Conservation (phyloP, 2,888 invertebrate species). For the Geotrupes spiniger region DNA sequence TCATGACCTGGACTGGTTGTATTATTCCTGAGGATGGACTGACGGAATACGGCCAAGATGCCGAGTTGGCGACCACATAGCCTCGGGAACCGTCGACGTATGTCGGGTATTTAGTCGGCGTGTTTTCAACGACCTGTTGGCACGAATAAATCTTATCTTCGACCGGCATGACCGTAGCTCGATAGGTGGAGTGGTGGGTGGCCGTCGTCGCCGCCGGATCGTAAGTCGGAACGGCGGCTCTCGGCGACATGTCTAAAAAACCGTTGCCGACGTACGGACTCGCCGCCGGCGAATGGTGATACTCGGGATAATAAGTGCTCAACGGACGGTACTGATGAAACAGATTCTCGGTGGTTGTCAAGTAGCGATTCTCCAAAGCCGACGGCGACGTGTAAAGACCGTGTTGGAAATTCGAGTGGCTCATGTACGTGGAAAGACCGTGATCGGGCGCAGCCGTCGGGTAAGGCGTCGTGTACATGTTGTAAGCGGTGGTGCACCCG, state of each 20-base stretch:
- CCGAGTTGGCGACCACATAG: constrained; percentile 52
- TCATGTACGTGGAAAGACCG: constrained; percentile 61
- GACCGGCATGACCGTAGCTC: constrained; percentile 48
- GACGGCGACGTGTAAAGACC: constrained; percentile 56
- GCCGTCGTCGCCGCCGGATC: constrained; percentile 47
- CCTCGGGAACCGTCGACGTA: constrained; percentile 58
- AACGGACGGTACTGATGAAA: constrained; percentile 89
- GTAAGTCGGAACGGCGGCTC: constrained; percentile 63
- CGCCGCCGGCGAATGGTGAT: constrained; percentile 67
- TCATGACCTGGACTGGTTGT: constrained; percentile 51
- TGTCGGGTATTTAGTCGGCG: constrained; percentile 57
- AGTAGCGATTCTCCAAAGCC: constrained; percentile 59
- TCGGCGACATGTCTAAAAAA: constrained; percentile 73
- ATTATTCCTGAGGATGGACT: constrained; percentile 52
- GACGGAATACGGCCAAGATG: constrained; percentile 52
- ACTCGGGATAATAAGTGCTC: constrained; percentile 76
- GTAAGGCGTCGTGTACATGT: constrained; percentile 78
- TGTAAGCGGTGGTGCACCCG: constrained; percentile 67
- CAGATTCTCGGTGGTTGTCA: constrained; percentile 77
- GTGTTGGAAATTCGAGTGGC: constrained; percentile 68
- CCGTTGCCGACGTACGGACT: constrained; percentile 74
- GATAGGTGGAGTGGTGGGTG: constrained; percentile 50
- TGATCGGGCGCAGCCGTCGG: constrained; percentile 66
- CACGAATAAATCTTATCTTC: constrained; percentile 63
- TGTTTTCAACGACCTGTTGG: constrained; percentile 58